Base-by-base conservation (phyloP, 37 sponge, comb jelly and placozoan genomes). In the Ephydatia muelleri region DNA sequence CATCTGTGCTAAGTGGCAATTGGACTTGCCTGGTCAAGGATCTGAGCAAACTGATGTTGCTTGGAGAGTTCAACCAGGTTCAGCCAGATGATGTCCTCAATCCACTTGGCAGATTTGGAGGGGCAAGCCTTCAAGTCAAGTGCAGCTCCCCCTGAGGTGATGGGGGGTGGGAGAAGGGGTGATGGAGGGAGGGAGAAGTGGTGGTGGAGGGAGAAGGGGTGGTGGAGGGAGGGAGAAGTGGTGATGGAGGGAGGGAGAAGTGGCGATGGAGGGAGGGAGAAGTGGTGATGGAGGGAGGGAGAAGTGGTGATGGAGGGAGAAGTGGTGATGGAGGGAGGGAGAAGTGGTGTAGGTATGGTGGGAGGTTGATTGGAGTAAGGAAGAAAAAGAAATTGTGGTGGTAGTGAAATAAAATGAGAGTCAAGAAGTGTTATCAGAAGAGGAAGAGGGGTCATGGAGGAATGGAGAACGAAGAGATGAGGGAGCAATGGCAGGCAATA, bases 31-130 rank as follows among this genome's bases (percentile, higher is more conserved):
- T 98, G 99, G 49, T 91, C 90, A 14, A 98, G 95, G 14, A 99
- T 97, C 67, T 97, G 91, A 23, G 94, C 90, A 83, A 99, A 96
- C 49, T 93, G 95, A 34, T 92, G 92, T 67, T 97, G 88, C 31
- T 93, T 93, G 85, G 92, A 93, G 38, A 99, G 90, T 49, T 95
- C 93, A 9, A 99, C 99, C 71, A 99, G 82, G 73, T 99, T 99
- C 25, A 99, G 89, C 99, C 99, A 99, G 32, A 94, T 99, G 71
- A 95, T 87, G 85, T 99, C 99, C 11, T 89, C 91, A 49, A 99
- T 95, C 99, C 99, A 99, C 72, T 95, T 97, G 69, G 87, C 82
- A 22, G 95, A 92, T 70, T 99, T 99, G 22, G 94, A 91, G 35
- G 90, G 89, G 23, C 88, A 86, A 2, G 97, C 84, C 80, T 99